Conservation (phyloP, 2,797 vertebrate species). For the Galagoides demidoff region DNA sequence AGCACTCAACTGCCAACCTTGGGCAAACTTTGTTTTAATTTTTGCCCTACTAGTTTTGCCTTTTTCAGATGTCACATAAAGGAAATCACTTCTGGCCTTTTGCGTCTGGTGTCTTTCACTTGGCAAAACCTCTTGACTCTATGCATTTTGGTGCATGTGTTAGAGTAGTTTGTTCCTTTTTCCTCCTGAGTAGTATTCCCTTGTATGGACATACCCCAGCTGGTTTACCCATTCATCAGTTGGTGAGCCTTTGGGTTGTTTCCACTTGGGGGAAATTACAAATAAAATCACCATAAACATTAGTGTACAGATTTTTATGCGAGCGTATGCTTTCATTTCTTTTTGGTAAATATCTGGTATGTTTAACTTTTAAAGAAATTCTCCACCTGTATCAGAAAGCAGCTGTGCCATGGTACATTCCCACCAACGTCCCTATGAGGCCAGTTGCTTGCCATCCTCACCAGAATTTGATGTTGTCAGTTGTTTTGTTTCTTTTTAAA, state of each 20-base stretch:
- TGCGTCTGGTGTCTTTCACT: not conserved
- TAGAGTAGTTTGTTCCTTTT: not conserved
- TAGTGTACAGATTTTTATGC: not conserved
- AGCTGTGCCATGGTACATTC: not conserved
- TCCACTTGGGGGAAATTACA: not conserved
- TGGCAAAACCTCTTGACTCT: not conserved
- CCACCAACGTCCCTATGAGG: not conserved
- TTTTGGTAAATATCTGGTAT: not conserved
- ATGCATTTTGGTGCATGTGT: not conserved
- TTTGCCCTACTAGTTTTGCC: not conserved
- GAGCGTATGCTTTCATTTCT: not conserved
- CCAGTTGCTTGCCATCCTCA: not conserved
- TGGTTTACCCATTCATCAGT: not conserved
- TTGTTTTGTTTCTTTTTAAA: not conserved
- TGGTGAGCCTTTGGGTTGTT: not conserved
- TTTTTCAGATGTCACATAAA: not conserved
- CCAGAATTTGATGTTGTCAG: not conserved
- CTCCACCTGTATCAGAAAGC: not conserved
- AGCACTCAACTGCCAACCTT: not conserved
- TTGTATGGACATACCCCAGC: not conserved
- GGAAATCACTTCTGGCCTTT: not conserved
- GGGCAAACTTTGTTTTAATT: not conserved
- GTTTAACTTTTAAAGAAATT: not conserved
- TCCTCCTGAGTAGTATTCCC: not conserved
- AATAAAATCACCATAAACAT: not conserved